phyloP scores from a whole-genome alignment of 2,888 invertebrate species.

The Erynnis tages region DNA sequence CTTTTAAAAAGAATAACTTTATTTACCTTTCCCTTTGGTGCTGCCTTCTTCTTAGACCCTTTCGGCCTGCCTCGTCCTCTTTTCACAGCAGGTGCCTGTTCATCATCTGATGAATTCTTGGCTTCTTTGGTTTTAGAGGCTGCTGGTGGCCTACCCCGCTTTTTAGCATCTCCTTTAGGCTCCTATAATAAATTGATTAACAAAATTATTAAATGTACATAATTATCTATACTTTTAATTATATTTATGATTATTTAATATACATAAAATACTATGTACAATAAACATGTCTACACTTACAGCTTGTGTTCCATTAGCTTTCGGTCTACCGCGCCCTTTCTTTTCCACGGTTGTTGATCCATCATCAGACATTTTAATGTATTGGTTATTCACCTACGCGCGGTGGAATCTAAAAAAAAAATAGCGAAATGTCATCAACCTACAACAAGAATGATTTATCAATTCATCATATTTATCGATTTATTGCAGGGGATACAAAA shows the following conservation, averaged over 20 bases:
- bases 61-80: slow-evolving; percentile 80
- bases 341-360: slow-evolving; percentile 77
- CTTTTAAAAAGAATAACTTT: neutral
- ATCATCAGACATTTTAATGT: slow-evolving; percentile 75
- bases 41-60: slow-evolving; percentile 78
- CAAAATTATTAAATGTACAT: no score
- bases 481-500: neutral
- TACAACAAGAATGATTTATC: slow-evolving; percentile 6
- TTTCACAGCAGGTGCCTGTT: slow-evolving; percentile 77
- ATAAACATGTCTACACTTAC: slow-evolving; percentile 43
- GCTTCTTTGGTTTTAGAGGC: slow-evolving; percentile 75
- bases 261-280: no score
- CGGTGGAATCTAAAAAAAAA: slow-evolving; percentile 48
- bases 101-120: slow-evolving; percentile 77
- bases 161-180: slow-evolving; percentile 73
- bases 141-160: slow-evolving; percentile 70
- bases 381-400: slow-evolving; percentile 43
- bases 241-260: no score
- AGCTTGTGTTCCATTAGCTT: slow-evolving; percentile 75
- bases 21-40: slow-evolving; percentile 66
- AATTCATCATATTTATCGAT: slow-evolving; percentile 23
- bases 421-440: slow-evolving; percentile 25
- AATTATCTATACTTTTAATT: no score
- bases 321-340: slow-evolving; percentile 77
- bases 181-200: slow-evolving; percentile 54